A percentile compares a stretch with the other conserved stretches of the same genome.
These are phyloP conservation scores for Scytalopus superciliaris DNA, from an alignment of 2,113 vertebrate species.

Conservation along the genomic window DNA sequence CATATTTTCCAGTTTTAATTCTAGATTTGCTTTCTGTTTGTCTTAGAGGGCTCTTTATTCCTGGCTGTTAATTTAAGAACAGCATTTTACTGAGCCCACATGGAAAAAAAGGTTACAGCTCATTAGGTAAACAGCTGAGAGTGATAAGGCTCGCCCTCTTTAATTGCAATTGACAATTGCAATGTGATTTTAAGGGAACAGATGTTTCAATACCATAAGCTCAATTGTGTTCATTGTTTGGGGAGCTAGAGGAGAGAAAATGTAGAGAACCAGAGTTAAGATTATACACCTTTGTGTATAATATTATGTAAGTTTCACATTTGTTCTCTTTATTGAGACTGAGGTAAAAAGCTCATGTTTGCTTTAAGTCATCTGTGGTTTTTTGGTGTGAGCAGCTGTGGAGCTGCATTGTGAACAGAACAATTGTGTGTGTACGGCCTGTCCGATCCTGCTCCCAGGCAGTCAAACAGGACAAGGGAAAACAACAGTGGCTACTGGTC, in stretches of 20 bases:
- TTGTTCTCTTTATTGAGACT: neutral
- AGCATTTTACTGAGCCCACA: neutral
- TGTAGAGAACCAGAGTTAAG: neutral
- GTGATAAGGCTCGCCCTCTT: neutral
- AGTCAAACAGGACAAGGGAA: neutral
- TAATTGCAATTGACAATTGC: neutral
- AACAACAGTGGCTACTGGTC: neutral
- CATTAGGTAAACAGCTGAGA: neutral
- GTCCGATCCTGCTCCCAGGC: neutral
- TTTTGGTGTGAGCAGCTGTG: neutral
- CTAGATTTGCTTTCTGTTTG: neutral
- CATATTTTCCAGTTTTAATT: neutral
- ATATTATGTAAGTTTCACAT: neutral
- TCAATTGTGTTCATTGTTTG: neutral
- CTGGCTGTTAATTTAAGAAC: neutral
- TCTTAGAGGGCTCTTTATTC: neutral
- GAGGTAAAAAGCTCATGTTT: neutral
- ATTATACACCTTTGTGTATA: neutral
- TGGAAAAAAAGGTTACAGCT: neutral
- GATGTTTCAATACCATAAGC: neutral
- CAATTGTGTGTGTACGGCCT: rapidly evolving
- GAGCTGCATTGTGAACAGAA: neutral
- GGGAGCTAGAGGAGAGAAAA: neutral
- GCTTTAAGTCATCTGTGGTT: neutral
- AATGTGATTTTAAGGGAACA: neutral